These are phyloP conservation scores for Rhinopomastus cyanomelas DNA, from an alignment of 2,113 vertebrate species.

Conservation along the genomic window DNA sequence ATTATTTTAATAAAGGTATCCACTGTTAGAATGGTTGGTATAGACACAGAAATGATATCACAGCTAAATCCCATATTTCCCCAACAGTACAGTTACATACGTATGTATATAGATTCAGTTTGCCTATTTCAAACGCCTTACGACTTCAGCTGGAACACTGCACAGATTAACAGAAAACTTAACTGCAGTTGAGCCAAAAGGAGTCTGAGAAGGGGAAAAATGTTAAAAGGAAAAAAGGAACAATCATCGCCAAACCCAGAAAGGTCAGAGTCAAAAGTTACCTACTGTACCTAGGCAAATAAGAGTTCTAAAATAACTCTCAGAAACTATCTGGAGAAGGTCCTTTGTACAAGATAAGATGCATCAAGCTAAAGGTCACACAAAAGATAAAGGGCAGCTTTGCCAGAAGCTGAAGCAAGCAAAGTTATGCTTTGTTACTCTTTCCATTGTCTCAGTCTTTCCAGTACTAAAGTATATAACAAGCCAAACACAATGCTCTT, in stretches of 20 bases:
- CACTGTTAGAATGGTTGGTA: not conserved
- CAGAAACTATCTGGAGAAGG: slow-evolving; percentile 10
- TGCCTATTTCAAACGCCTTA: not conserved
- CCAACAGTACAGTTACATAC: not conserved
- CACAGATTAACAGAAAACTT: not conserved
- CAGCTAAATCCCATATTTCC: not conserved
- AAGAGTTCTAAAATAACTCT: not conserved
- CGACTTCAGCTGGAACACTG: not conserved
- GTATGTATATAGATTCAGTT: not conserved
- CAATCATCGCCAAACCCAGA: not conserved
- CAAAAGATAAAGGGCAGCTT: not conserved
- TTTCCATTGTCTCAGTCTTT: not conserved
- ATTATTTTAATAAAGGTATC: not conserved
- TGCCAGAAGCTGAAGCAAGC: not conserved
- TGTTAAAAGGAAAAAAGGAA: not conserved
- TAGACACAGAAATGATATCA: not conserved
- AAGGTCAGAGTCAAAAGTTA: slow-evolving; percentile 29
- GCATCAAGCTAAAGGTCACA: slow-evolving; percentile 19
- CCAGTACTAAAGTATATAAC: not conserved
- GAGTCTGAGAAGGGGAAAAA: not conserved
- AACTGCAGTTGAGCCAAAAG: not conserved
- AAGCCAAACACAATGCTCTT: not conserved
- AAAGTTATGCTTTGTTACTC: not conserved
- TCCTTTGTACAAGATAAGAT: not conserved
- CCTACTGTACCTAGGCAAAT: not conserved